phyloP scores from a whole-genome alignment of 2,113 vertebrate species.

The Elanoides forficatus region DNA sequence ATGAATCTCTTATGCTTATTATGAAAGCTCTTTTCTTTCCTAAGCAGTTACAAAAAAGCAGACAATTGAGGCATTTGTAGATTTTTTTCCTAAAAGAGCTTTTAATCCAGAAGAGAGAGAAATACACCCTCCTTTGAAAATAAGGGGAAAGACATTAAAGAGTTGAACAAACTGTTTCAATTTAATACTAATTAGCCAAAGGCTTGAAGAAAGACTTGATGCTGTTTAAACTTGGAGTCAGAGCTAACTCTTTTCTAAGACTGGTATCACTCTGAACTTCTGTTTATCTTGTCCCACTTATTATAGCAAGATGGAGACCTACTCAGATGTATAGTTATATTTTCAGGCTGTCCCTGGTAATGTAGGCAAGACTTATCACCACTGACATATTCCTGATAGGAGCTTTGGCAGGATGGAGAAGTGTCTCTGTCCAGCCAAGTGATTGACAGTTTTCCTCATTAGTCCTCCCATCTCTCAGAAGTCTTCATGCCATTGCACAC shows the following conservation, averaged over 20 bases:
- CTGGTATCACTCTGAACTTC: neutral
- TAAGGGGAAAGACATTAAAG: neutral
- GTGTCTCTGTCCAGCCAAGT: neutral
- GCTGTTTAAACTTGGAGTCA: neutral
- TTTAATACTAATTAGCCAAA: neutral
- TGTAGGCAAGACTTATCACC: neutral
- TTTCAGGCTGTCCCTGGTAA: neutral
- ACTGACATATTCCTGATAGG: neutral
- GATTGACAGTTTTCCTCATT: neutral
- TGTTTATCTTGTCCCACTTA: neutral
- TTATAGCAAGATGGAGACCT: neutral
- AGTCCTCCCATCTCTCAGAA: neutral
- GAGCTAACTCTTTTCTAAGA: neutral
- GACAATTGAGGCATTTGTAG: neutral
- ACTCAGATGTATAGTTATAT: neutral
- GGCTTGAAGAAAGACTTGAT: neutral
- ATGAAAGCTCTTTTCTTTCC: neutral
- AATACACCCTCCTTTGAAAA: neutral
- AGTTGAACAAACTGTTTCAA: neutral
- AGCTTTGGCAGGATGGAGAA: neutral
- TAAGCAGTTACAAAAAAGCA: neutral
- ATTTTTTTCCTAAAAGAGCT: neutral
- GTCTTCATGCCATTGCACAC: neutral
- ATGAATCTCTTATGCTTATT: neutral
- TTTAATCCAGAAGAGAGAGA: neutral